Percentiles rank a stretch among this genome's conserved stretches.
phyloP scores from a whole-genome alignment of 2,113 vertebrate species.

The Coracopsis vasa region DNA sequence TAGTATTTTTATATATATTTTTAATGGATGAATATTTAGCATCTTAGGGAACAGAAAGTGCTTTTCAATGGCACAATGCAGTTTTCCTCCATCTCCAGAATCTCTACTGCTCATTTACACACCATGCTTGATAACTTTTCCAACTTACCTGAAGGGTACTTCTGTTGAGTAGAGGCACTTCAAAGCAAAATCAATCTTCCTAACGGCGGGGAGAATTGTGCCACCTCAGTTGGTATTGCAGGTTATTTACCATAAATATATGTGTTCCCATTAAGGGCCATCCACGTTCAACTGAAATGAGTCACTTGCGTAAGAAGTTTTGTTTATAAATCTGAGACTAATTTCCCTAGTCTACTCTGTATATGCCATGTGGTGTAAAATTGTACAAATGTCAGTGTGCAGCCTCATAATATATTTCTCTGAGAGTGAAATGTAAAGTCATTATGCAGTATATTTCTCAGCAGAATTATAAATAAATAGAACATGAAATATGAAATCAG shows the following conservation, averaged over 20 bases:
- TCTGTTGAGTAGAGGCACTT: slow-evolving; percentile 50
- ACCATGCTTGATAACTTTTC: slow-evolving; percentile 52
- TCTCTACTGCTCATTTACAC: slow-evolving; percentile 51
- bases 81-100: slow-evolving; percentile 21
- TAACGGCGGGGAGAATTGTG: slow-evolving; percentile 48
- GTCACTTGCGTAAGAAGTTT: slow-evolving; percentile 62
- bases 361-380: not conserved
- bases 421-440: not conserved
- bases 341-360: slow-evolving; percentile 57
- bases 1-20: not conserved
- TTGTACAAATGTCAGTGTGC: slow-evolving; percentile 25
- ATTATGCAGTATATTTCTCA: slow-evolving; percentile 36
- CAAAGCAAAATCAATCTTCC: slow-evolving; percentile 66
- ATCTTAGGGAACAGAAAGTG: not conserved
- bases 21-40: not conserved
- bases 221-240: slow-evolving; percentile 47
- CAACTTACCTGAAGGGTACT: slow-evolving; percentile 60
- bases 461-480: not conserved
- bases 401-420: not conserved
- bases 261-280: slow-evolving; percentile 63
- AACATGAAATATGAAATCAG: not conserved
- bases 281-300: slow-evolving; percentile 47
- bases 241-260: slow-evolving; percentile 73
- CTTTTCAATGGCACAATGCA: not conserved
- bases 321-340: slow-evolving; percentile 71